phyloP scores from a whole-genome alignment of 2,113 vertebrate genomes.

The Gadus chalcogrammus region DNA sequence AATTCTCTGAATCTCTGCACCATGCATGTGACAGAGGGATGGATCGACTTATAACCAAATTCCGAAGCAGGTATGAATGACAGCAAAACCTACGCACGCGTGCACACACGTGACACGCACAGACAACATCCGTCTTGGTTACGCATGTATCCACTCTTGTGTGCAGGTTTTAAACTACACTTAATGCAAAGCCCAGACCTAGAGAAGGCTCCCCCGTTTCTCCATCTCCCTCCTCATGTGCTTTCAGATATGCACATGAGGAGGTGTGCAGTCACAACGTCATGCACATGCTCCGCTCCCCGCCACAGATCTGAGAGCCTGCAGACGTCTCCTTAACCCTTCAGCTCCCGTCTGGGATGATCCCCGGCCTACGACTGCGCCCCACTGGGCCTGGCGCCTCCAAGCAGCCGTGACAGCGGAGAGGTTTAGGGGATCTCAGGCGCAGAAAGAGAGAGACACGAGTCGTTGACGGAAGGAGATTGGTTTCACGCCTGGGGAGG shows the following conservation, averaged over 20 bases:
- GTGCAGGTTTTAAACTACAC: too few relatives aligned
- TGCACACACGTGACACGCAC: background rate
- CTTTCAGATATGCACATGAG: too few relatives aligned
- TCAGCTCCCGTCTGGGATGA: background rate
- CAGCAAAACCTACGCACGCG: conserved; percentile 10
- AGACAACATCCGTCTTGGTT: conserved; percentile 2
- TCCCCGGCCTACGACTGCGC: background rate
- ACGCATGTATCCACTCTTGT: too few relatives aligned
- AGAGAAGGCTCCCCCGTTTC: too few relatives aligned
- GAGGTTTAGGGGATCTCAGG: conserved; percentile 52
- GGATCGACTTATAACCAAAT: too few relatives aligned
- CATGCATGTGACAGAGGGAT: background rate
- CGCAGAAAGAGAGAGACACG: conserved; percentile 56
- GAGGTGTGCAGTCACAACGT: too few relatives aligned
- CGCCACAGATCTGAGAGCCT: background rate
- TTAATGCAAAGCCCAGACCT: too few relatives aligned
- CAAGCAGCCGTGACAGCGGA: conserved; percentile 49
- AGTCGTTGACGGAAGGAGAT: conserved; percentile 51
- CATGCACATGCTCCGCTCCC: background rate
- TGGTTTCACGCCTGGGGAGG: conserved; percentile 30
- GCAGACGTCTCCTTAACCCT: background rate
- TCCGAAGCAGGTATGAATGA: background rate
- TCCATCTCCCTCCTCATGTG: too few relatives aligned
- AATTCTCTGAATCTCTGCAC: background rate
- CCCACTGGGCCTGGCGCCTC: conserved; percentile 22